Conservation (phyloP, 2,797 vertebrate species). For the Gambusia yucatana region DNA sequence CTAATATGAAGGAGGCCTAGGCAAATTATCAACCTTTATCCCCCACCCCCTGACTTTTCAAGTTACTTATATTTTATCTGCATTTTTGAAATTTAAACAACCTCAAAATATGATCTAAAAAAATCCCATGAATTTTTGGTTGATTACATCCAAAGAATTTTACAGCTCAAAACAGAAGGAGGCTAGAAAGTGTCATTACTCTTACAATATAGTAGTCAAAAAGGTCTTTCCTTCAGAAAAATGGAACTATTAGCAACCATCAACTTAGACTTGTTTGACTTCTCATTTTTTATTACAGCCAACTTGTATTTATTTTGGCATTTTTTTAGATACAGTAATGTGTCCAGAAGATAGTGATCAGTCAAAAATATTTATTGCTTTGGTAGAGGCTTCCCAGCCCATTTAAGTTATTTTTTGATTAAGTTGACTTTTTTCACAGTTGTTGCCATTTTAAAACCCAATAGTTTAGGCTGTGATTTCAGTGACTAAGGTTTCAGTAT, state of each 20-base stretch:
- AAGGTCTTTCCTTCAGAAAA: constrained; percentile 21
- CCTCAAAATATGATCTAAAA: constrained; percentile 25
- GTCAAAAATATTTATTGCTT: constrained; percentile 69
- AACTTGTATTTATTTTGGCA: constrained; percentile 31
- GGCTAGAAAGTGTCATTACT: constrained; percentile 34
- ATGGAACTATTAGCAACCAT: constrained; percentile 12
- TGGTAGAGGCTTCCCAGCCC: constrained; percentile 45
- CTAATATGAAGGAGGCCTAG: background rate
- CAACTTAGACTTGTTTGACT: constrained; percentile 12
- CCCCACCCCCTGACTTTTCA: constrained; percentile 4
- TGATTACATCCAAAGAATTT: constrained; percentile 41
- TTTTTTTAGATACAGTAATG: constrained; percentile 38
- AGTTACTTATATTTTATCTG: constrained; percentile 4
- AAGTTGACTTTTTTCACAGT: background rate
- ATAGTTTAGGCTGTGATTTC: constrained; percentile 17
- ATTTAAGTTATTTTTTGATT: constrained; percentile 14
- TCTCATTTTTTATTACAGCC: constrained; percentile 31
- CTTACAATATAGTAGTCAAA: constrained; percentile 44
- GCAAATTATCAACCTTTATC: background rate
- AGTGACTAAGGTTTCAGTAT: constrained; percentile 9
- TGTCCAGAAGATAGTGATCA: constrained; percentile 40
- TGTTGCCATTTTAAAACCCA: constrained; percentile 11
- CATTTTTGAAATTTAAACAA: constrained; percentile 8
- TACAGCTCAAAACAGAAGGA: constrained; percentile 36
- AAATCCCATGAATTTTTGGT: background rate